Evolutionary conservation across 2,113 vertebrate genomes (phyloP), one percentile per base, ranked within the genome.

Genomic region (Rynchops niger): DNA sequence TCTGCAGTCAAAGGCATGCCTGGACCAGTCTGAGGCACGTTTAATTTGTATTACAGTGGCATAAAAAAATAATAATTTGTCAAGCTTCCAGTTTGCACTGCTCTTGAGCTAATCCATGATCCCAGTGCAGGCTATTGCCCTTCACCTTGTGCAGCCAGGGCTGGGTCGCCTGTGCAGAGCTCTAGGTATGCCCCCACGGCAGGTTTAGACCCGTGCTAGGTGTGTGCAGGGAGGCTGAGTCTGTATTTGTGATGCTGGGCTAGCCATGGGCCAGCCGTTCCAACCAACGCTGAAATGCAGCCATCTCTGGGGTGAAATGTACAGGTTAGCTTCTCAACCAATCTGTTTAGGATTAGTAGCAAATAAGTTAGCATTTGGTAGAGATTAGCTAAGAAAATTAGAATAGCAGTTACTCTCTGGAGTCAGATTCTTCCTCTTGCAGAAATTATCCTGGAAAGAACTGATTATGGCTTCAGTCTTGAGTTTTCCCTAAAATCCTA

Each of bases 1-100:
- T 95, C 59, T 88, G 76, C 63, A 86, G 85, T 56, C 92, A 81
- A 11, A 95, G 72, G n/a, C 82, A 27, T 34, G 95, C 76, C 85
- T 95, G 59, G 82, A 52, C 96, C 29, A 2, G 63, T 55, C 71
- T 78, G 67, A 93, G 63, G 27, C n/a, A 2, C 26, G 36, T 81
- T 93, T 83, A 63, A 49, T 81, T 94, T 81, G n/a, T 90, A 12
- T 72, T 52, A 23, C 56, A 56, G 55, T 88, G 69, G 42, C 42
- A 92, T 36, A 36, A 74, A 91, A 70, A 93, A 94, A 62, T 34
- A 62, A 50, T 22, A 73, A 93, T 59, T 88, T 90, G 53, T 79
- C 74, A 81, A 50, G 63, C 70, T 86, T 83, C 19, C 22, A 3
- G 36, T 90, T 77, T 47, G n/a, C 38, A 8, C 61, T 56, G 55